Evolutionary conservation across 2,888 invertebrate species (phyloP), one percentile per base, ranked within the genome.

Genomic region (Pedicia rivosa): DNA sequence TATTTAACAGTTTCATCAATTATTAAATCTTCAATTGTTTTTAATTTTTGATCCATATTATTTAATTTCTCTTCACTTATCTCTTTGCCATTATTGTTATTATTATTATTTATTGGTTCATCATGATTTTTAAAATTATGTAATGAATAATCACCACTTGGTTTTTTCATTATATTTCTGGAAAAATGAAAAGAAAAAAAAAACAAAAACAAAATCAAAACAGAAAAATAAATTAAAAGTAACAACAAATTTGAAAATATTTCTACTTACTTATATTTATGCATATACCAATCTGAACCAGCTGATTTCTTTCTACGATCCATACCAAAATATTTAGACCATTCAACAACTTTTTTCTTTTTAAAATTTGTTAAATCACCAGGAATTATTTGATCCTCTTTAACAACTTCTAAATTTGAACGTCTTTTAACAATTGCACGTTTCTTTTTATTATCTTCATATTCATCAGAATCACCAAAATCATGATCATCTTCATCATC

Each of bases 321-420:
- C 42, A 84, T 70, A 1, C 88, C 88, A 50, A 87, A 86, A 51
- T 88, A 86, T 48, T 83, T 76, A 0, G 82, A 78, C 87, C 86
- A 88, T 50, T 86, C 77, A 41, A 87, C 72, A 2, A 81, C 81
- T 55, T 86, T 87, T 59, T 86, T 84, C 39, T 50, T 50, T 43
- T 75, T 74, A 6, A 81, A 56, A 17, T 64, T 63, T 27, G 70
- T 64, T 7, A 65, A 62, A 45, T 65, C 68, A 22, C 66, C 66
- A 15, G 52, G 48, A 43, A 53, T 44, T 4, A 54, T 41, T 37
- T 53, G 53, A 8, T 48, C 47, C 25, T 42, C 42, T 19, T 47
- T 44, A 2, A 48, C 41, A 13, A 53, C 46, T 36, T 59, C 56
- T 13, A 45, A 40, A 28, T 46, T 49, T 3, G 44, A 44, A 10